Evolutionary conservation across 2,888 invertebrate species (phyloP).

Genomic region (Lycia hirtaria): DNA sequence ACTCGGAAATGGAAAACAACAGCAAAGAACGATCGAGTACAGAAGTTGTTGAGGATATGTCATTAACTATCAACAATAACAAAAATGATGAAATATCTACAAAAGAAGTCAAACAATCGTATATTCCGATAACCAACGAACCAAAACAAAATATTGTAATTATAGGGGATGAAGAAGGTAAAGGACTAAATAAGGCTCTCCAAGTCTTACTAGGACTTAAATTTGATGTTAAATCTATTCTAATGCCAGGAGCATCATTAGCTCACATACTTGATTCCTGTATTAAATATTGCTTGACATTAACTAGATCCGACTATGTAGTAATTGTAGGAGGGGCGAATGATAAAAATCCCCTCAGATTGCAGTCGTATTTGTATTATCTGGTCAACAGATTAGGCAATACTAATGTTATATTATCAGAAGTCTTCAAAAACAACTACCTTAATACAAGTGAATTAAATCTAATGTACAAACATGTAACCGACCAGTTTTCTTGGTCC

Average conservation of each 20-base stretch:
- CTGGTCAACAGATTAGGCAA: background rate
- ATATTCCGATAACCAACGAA: background rate
- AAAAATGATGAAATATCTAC: no score
- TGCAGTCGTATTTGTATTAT: background rate
- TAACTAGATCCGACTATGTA: background rate
- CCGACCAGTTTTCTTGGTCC: background rate
- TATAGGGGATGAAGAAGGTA: background rate
- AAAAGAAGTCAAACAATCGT: background rate
- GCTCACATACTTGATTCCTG: background rate
- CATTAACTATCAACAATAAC: no score
- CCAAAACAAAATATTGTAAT: background rate
- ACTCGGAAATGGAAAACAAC: no score
- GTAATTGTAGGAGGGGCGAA: background rate
- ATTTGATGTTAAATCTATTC: background rate
- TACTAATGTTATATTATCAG: background rate
- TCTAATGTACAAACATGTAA: background rate
- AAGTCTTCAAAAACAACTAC: background rate
- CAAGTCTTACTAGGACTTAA: background rate
- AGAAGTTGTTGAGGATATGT: no score
- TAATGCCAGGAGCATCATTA: background rate
- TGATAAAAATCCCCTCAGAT: background rate
- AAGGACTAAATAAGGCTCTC: background rate
- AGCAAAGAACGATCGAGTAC: no score
- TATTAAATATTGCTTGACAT: background rate
- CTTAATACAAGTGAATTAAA: background rate